phyloP scores from a whole-genome alignment of 2,888 invertebrate genomes.

The Neoscelio sp. region DNA sequence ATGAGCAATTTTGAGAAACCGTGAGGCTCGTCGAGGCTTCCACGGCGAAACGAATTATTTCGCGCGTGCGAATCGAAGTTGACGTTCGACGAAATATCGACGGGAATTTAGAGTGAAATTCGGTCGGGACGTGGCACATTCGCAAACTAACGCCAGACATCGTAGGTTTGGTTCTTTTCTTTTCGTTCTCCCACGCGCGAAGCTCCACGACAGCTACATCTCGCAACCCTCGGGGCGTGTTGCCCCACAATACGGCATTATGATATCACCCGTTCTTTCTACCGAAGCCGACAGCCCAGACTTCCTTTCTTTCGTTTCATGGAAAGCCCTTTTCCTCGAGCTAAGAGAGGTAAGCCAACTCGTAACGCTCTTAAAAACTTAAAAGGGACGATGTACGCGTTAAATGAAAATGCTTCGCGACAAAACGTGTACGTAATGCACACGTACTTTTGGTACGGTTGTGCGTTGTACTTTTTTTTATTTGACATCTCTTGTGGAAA shows the following conservation, averaged over 20 bases:
- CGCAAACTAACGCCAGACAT: too few relatives aligned
- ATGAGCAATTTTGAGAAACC: too few relatives aligned
- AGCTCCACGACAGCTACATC: constrained; percentile 72
- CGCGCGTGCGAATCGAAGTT: too few relatives aligned
- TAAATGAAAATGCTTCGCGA: constrained; percentile 19
- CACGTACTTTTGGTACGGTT: constrained; percentile 12
- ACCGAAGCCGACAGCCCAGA: constrained; percentile 39
- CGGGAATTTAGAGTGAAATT: too few relatives aligned
- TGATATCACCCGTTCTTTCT: constrained; percentile 70
- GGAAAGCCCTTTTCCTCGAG: constrained; percentile 48
- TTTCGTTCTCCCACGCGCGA: too few relatives aligned
- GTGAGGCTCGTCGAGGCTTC: too few relatives aligned
- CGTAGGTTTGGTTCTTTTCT: too few relatives aligned
- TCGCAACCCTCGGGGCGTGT: constrained; percentile 73
- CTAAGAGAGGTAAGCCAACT: constrained; percentile 15
- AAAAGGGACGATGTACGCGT: constrained; percentile 23
- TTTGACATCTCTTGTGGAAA: not conserved
- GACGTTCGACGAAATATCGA: too few relatives aligned
- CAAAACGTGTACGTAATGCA: constrained; percentile 27
- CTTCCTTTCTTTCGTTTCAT: constrained; percentile 46
- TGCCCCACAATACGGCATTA: constrained; percentile 71
- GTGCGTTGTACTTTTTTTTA: constrained; percentile 2
- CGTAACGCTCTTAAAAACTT: constrained; percentile 15
- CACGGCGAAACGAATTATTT: too few relatives aligned
- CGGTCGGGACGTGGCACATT: too few relatives aligned